phyloP scores from a whole-genome alignment of 2,797 vertebrate species.

The Tokudaia muenninki region DNA sequence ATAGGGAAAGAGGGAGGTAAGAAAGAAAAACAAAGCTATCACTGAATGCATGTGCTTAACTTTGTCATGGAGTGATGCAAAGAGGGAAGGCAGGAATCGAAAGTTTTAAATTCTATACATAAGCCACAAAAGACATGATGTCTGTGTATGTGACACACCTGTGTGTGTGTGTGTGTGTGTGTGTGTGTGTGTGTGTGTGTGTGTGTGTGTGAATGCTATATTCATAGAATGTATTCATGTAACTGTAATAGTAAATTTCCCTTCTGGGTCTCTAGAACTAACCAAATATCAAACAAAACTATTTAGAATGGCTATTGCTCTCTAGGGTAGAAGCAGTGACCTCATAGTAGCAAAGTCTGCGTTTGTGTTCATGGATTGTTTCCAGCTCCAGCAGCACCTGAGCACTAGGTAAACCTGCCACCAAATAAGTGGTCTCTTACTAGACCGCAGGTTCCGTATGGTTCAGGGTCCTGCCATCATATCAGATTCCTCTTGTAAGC shows the following conservation, averaged over 20 bases:
- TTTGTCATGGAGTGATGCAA: slow-evolving; percentile 4
- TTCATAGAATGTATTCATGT: not conserved
- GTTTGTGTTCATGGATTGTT: slow-evolving; percentile 46
- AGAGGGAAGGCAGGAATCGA: not conserved
- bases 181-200: not conserved
- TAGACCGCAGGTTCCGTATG: not conserved
- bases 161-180: not conserved
- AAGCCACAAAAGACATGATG: not conserved
- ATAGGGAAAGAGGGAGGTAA: not conserved
- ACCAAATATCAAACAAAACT: slow-evolving; percentile 21
- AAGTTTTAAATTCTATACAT: not conserved
- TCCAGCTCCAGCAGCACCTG: slow-evolving; percentile 29
- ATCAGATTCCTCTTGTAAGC: slow-evolving; percentile 15
- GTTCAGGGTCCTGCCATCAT: slow-evolving; percentile 18
- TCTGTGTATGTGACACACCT: not conserved
- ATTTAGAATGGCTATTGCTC: not conserved
- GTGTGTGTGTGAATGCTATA: not conserved
- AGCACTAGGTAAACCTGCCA: slow-evolving; percentile 6
- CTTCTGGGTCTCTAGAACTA: slow-evolving; percentile 50
- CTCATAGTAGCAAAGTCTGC: slow-evolving; percentile 55
- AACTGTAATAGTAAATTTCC: not conserved
- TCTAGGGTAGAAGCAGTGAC: slow-evolving; percentile 44
- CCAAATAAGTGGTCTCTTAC: not conserved
- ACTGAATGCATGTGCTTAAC: not conserved
- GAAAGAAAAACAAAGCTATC: not conserved